Evolutionary conservation across 2,113 vertebrate species (phyloP).

Genomic region (Blennius ocellaris): DNA sequence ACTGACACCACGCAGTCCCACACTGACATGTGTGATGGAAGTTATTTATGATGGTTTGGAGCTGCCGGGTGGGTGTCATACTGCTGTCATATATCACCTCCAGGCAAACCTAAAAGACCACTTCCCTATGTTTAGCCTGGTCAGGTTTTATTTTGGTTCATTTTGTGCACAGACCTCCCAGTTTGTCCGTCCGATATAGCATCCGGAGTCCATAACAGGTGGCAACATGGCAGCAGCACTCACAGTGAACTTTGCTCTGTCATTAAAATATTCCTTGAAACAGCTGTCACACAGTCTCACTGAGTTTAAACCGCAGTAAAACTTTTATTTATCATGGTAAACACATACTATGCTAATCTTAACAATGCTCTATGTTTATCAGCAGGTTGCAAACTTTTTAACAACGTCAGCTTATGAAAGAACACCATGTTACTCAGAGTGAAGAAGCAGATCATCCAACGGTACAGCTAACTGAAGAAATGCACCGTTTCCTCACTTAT

Average conservation of each 20-base stretch:
- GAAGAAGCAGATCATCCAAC: too few relatives aligned
- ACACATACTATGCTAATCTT: background rate
- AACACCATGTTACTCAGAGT: too few relatives aligned
- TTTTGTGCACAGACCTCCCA: conserved; percentile 49
- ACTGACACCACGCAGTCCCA: too few relatives aligned
- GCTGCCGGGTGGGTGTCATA: conserved; percentile 44
- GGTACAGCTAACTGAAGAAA: too few relatives aligned
- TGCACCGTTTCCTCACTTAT: too few relatives aligned
- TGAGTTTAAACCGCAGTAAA: too few relatives aligned
- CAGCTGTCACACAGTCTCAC: background rate
- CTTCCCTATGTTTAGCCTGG: conserved; percentile 58
- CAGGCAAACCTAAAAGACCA: conserved; percentile 33
- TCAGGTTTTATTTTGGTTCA: conserved; percentile 61
- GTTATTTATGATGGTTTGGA: conserved; percentile 60
- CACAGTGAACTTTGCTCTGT: background rate
- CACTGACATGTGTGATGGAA: background rate
- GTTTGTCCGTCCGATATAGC: conserved; percentile 30
- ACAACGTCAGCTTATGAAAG: too few relatives aligned
- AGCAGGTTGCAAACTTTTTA: too few relatives aligned
- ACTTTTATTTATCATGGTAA: too few relatives aligned
- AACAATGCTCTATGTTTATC: too few relatives aligned
- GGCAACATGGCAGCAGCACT: conserved; percentile 17
- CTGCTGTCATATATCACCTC: conserved; percentile 61
- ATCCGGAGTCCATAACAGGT: conserved; percentile 39
- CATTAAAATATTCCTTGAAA: conserved; percentile 15